phyloP scores from a whole-genome alignment of 2,888 invertebrate genomes.

The Pharmacophagus antenor region DNA sequence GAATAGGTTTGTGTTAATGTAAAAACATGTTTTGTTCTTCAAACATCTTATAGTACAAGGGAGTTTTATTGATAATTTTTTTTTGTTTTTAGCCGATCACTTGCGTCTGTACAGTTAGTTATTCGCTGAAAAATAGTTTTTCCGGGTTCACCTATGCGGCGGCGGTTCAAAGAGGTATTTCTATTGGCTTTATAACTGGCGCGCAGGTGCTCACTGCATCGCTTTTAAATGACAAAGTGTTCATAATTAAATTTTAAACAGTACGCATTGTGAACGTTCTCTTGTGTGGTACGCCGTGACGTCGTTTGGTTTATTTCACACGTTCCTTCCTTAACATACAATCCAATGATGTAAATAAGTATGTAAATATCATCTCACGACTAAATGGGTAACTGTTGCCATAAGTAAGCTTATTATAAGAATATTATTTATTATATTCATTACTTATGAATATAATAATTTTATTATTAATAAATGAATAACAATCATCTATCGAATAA shows the following conservation, averaged over 20 bases:
- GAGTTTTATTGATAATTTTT: too few species aligned
- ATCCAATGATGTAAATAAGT: neutral
- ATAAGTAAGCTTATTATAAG: too few species aligned
- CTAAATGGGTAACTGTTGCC: too few species aligned
- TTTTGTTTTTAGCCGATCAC: neutral
- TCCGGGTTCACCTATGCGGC: neutral
- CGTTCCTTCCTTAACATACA: neutral
- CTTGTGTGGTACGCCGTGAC: neutral
- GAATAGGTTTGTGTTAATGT: too few species aligned
- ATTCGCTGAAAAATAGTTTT: constrained; percentile 3
- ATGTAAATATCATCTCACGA: neutral
- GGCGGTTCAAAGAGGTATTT: constrained; percentile 5
- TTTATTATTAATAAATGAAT: too few species aligned
- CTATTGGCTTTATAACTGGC: neutral
- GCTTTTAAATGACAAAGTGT: neutral
- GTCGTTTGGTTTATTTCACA: neutral
- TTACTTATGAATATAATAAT: too few species aligned
- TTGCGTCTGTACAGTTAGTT: neutral
- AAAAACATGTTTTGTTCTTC: too few species aligned
- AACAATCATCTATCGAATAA: too few species aligned
- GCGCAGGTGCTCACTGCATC: neutral
- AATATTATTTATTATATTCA: too few species aligned
- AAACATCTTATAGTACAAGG: too few species aligned
- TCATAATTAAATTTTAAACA: neutral
- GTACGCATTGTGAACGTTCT: neutral